Base-by-base conservation (phyloP, 2,113 vertebrate genomes). In the Dinomys branickii region DNA sequence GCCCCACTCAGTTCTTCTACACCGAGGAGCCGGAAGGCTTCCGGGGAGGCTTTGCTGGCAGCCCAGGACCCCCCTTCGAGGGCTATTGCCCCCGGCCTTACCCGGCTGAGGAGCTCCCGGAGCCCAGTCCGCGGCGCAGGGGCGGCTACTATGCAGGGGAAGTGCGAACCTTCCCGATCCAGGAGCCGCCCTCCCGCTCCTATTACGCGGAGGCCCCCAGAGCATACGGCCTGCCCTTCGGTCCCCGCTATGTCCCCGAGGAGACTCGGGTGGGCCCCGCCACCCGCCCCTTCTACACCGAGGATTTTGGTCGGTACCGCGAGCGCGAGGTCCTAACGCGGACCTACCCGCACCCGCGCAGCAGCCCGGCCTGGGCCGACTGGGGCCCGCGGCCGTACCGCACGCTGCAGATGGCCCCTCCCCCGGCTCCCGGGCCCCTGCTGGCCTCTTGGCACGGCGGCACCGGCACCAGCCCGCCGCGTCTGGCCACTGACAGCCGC, bases 1-100 rank as follows among this genome's bases (percentile, higher is more conserved):
- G 99, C 95, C 99, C 99, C 1, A 99, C 99, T 44, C 99, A 99
- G 63, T 99, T 99, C 95, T 99, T 99, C 98, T 99, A 99, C 1
- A 98, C 99, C 0, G 99, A 99, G 86, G 99, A 99, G 77, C 96
- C 99, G 0, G 97, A 98, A 0, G 98, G 98, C 54, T 99, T 98
- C 96, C 97, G 99, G 7, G 73, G 96, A 0, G 71, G 83, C 52
- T 96, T 93, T 1, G 3, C 63, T 90, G 98, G 52, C 99, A 99
- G 98, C 98, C 99, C 86, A 22, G 98, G 93, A 97, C 98, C 1
- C 77, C 94, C 85, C 22, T 98, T 96, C 95, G 98, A 35, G 58
- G 92, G 98, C 90, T 98, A 98, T 0, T 96, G 98, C 65, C 75
- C 98, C 56, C 98, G 98, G 67, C 97, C 96, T 58, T 98, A 97